A percentile compares a stretch with the other conserved stretches of the same genome.
These are phyloP conservation scores for Podarcis siculus DNA, from an alignment of 2,797 vertebrate species.

Conservation along the genomic window DNA sequence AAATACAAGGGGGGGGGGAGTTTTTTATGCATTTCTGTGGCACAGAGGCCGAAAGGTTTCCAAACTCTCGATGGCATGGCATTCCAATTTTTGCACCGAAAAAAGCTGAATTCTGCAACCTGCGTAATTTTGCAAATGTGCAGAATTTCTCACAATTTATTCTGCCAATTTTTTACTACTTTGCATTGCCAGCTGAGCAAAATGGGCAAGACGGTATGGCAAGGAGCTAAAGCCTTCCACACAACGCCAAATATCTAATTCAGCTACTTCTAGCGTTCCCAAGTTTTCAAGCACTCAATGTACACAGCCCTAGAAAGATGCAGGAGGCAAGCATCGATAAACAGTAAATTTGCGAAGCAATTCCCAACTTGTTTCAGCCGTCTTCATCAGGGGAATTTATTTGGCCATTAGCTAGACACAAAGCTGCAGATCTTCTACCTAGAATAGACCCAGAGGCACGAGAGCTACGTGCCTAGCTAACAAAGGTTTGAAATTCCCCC, in stretches of 20 bases:
- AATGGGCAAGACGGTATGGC: background rate
- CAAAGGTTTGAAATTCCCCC: background rate
- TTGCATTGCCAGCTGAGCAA: background rate
- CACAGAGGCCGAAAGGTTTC: background rate
- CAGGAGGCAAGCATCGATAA: background rate
- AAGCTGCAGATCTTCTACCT: background rate
- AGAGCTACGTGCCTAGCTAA: background rate
- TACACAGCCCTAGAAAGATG: background rate
- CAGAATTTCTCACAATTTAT: background rate
- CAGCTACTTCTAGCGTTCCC: background rate
- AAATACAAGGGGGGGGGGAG: background rate
- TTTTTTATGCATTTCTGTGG: no score
- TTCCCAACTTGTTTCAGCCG: background rate
- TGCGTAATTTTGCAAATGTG: background rate
- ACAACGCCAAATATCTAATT: background rate
- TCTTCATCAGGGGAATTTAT: background rate
- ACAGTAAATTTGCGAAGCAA: background rate
- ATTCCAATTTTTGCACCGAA: no score
- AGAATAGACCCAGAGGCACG: background rate
- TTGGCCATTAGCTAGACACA: background rate
- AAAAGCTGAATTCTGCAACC: background rate
- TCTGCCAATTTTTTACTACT: background rate
- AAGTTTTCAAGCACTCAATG: background rate
- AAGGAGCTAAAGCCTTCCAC: no score
- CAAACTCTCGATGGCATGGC: background rate